Conservation (phyloP, 2,113 vertebrate species). For the Ceyx margarethae region DNA sequence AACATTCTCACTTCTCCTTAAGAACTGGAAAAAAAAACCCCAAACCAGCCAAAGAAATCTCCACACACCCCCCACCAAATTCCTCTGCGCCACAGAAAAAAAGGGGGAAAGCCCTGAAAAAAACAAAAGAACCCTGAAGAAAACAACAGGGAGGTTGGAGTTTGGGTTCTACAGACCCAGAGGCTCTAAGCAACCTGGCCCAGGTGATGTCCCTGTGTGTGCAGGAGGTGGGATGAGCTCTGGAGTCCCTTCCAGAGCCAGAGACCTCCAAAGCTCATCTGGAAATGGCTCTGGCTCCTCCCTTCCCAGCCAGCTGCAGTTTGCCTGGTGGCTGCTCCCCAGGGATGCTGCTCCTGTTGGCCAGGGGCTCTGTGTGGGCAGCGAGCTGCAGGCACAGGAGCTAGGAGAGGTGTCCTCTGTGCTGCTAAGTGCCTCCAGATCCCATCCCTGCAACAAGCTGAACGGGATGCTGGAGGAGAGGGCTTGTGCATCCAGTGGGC, state of each 20-base stretch:
- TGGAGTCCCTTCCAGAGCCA: no score
- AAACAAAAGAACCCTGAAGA: not conserved
- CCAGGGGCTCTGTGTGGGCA: rapidly evolving
- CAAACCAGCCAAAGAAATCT: not conserved
- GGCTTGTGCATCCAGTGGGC: not conserved
- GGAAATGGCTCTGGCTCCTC: not conserved
- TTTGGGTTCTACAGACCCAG: not conserved
- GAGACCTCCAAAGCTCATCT: not conserved
- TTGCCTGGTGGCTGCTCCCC: not conserved
- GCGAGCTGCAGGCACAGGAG: not conserved
- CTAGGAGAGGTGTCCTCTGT: not conserved
- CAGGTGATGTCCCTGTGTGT: no score
- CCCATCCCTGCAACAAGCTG: not conserved
- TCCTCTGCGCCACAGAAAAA: not conserved
- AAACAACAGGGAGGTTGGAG: not conserved
- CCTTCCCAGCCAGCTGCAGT: not conserved
- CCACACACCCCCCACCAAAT: not conserved
- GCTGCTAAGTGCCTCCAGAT: not conserved
- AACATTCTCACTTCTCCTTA: not conserved
- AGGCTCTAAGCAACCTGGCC: no score
- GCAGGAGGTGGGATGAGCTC: no score
- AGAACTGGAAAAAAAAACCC: not conserved
- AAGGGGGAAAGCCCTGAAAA: not conserved
- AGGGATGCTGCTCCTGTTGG: not conserved
- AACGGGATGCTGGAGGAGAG: not conserved